Conservation (phyloP, 2,113 vertebrate genomes). For the Oenanthe oenanthe region DNA sequence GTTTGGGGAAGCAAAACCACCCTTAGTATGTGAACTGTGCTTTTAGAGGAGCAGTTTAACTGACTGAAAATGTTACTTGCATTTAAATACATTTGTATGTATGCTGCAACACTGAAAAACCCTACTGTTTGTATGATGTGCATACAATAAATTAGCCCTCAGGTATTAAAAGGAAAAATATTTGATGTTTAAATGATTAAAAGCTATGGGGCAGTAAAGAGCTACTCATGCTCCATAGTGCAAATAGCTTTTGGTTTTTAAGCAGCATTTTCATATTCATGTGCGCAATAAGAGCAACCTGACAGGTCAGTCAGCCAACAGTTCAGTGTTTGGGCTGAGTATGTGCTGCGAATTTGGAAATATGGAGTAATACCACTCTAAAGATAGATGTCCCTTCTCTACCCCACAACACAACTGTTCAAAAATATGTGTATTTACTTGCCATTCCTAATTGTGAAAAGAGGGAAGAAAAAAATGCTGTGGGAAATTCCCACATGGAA, state of each 20-base stretch:
- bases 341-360: background rate
- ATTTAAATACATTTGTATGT: background rate
- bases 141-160: background rate
- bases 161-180: background rate
- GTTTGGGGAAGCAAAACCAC: background rate
- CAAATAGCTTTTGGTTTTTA: background rate
- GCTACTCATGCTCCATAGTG: background rate
- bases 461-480: background rate
- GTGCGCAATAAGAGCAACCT: background rate
- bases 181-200: background rate
- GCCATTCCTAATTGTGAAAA: slow-evolving; percentile 28
- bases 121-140: background rate
- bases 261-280: background rate
- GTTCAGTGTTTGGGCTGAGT: slow-evolving; percentile 20
- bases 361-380: slow-evolving; percentile 3
- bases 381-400: slow-evolving; percentile 52
- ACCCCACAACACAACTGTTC: slow-evolving; percentile 34
- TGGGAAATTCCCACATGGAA: slow-evolving; percentile 8
- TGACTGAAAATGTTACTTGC: background rate
- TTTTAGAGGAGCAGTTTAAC: background rate
- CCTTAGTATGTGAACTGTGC: background rate
- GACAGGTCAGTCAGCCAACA: background rate
- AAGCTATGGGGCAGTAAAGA: background rate
- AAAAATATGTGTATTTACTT: slow-evolving; percentile 47
- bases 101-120: background rate